A percentile compares a stretch with the other conserved stretches of the same genome.
phyloP scores from a whole-genome alignment of 2,888 invertebrate genomes.

The Sericinus montela region DNA sequence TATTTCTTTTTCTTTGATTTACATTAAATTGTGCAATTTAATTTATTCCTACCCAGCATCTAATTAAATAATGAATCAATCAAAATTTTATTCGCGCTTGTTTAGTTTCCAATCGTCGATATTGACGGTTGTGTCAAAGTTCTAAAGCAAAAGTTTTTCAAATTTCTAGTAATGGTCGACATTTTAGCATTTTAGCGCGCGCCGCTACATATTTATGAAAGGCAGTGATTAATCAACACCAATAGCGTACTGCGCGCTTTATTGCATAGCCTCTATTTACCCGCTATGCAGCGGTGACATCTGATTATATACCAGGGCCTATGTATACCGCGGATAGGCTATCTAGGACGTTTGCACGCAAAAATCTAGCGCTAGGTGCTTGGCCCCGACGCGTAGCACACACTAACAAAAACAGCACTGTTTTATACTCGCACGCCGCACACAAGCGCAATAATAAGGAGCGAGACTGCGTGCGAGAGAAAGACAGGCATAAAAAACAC shows the following conservation, averaged over 20 bases:
- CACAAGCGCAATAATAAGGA: conserved; percentile 41
- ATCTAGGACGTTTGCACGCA: conserved; percentile 75
- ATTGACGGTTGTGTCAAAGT: background rate
- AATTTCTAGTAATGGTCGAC: conserved; percentile 2
- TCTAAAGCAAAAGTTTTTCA: background rate
- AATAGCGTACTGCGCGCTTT: conserved; percentile 57
- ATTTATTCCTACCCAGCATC: too few species aligned
- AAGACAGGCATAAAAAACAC: conserved; percentile 76
- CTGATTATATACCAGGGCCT: conserved; percentile 66
- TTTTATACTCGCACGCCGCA: conserved; percentile 28
- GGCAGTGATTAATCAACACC: conserved; percentile 71
- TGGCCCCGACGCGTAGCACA: conserved; percentile 47
- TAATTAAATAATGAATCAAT: too few species aligned
- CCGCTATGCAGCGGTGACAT: conserved; percentile 62
- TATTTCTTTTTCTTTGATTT: too few species aligned
- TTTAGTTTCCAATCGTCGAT: background rate
- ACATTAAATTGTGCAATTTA: too few species aligned
- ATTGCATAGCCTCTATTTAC: conserved; percentile 68
- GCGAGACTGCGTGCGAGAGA: conserved; percentile 68
- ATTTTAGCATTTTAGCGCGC: conserved; percentile 17
- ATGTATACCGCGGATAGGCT: conserved; percentile 48
- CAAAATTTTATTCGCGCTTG: too few species aligned
- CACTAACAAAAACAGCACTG: conserved; percentile 30
- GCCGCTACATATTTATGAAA: conserved; percentile 33
- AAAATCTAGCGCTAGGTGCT: conserved; percentile 75